Conservation (phyloP, 2,888 invertebrate species). For the Drosophila stalkeri region DNA sequence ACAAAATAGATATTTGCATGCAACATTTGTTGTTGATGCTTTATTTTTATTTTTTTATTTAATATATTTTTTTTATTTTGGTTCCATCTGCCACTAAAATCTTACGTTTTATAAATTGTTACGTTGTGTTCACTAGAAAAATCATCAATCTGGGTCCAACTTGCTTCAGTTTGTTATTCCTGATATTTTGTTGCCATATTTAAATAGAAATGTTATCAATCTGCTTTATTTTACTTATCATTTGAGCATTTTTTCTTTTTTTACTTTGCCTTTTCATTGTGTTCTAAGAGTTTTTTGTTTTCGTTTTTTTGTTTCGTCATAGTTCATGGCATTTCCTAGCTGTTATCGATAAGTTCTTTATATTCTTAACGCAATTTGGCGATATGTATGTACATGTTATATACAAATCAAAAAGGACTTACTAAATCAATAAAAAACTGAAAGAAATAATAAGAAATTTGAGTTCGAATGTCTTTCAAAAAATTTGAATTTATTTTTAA, state of each 20-base stretch:
- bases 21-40: slow-evolving; percentile 43
- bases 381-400: slow-evolving; percentile 77
- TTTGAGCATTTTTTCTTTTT: slow-evolving; percentile 29
- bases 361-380: slow-evolving; percentile 62
- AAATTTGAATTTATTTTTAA: slow-evolving; percentile 55
- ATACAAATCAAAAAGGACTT: slow-evolving; percentile 33
- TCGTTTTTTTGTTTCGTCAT: slow-evolving; percentile 11
- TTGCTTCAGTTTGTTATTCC: slow-evolving; percentile 74
- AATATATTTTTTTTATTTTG: slow-evolving; percentile 37
- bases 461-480: slow-evolving; percentile 62
- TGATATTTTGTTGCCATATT: slow-evolving; percentile 73
- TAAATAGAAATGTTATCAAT: slow-evolving; percentile 46
- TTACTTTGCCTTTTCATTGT: slow-evolving; percentile 42
- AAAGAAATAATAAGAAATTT: slow-evolving; percentile 38
- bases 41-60: slow-evolving; percentile 34
- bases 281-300: slow-evolving; percentile 20
- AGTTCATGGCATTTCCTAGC: slow-evolving; percentile 30
- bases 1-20: slow-evolving; percentile 73
- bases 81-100: slow-evolving; percentile 68
- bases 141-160: slow-evolving; percentile 78
- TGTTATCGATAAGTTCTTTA: slow-evolving; percentile 45
- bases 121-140: slow-evolving; percentile 54
- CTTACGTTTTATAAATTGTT: slow-evolving; percentile 68
- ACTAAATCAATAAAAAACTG: slow-evolving; percentile 14
- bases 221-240: slow-evolving; percentile 19